Conservation (phyloP, 2,797 vertebrate genomes). For the Gymnopithys bicolor region DNA sequence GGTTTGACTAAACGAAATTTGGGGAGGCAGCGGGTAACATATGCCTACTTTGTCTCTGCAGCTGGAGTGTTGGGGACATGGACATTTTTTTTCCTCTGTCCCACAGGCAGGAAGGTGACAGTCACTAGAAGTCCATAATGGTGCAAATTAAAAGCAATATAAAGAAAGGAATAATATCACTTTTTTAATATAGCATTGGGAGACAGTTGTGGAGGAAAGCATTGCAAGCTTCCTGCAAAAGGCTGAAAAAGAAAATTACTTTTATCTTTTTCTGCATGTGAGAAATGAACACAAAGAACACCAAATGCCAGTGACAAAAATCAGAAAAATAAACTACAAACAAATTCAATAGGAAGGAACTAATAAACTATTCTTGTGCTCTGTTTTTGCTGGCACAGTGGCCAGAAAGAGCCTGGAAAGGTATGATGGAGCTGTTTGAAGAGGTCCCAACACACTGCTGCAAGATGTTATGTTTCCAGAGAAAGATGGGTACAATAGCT, state of each 20-base stretch:
- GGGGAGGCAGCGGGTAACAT: not conserved
- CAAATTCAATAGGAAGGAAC: not conserved
- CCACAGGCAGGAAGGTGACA: not conserved
- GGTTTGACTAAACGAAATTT: not conserved
- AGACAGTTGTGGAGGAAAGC: not conserved
- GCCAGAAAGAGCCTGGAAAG: not conserved
- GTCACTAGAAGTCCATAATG: not conserved
- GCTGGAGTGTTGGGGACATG: accelerated
- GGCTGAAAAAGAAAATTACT: not conserved
- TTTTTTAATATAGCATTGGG: not conserved
- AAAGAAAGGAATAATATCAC: not conserved
- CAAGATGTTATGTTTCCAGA: not conserved
- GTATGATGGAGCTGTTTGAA: not conserved
- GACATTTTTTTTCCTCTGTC: not conserved
- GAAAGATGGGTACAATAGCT: not conserved
- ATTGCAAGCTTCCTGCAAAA: not conserved
- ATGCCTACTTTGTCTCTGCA: not conserved
- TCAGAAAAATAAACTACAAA: not conserved
- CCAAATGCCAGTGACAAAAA: not conserved
- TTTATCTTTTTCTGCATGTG: accelerated
- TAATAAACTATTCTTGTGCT: not conserved
- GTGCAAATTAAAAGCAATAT: not conserved
- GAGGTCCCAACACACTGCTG: not conserved
- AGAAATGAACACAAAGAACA: not conserved
- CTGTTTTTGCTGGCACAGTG: not conserved